Conservation (phyloP, 2,888 invertebrate species). For the Abrostola tripartita region DNA sequence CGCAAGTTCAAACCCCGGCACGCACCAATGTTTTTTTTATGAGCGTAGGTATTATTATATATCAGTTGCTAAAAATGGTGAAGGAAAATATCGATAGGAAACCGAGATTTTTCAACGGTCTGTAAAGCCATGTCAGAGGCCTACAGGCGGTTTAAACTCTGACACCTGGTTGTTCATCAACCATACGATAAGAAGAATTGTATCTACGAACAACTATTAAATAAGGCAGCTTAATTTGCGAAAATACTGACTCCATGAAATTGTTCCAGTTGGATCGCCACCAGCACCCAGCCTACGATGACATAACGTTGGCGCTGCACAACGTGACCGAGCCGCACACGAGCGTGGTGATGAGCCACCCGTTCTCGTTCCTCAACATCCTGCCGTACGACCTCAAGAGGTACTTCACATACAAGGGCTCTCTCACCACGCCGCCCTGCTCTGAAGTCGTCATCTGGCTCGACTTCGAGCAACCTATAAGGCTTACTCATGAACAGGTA, state of each 20-base stretch:
- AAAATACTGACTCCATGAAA: neutral
- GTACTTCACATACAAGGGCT: conserved; percentile 95
- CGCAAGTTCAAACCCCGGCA: too few species aligned
- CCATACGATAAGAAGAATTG: too few species aligned
- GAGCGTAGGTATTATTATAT: too few species aligned
- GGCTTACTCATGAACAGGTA: conserved; percentile 91
- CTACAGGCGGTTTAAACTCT: too few species aligned
- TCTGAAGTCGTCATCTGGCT: conserved; percentile 96
- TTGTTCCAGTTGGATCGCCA: conserved; percentile 81
- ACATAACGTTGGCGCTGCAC: conserved; percentile 87
- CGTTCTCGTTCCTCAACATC: conserved; percentile 87
- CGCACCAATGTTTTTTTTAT: too few species aligned
- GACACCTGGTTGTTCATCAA: too few species aligned
- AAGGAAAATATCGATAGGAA: too few species aligned
- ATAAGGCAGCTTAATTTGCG: too few species aligned
- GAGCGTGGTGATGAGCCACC: conserved; percentile 80
- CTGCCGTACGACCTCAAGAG: conserved; percentile 86
- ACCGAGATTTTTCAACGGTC: too few species aligned
- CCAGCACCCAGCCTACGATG: conserved; percentile 87
- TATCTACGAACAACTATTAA: too few species aligned
- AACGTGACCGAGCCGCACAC: conserved; percentile 88
- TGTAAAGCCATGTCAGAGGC: too few species aligned
- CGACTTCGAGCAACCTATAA: conserved; percentile 92
- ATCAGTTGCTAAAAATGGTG: too few species aligned
- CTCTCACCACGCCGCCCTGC: conserved; percentile 95